A percentile compares a stretch with the other conserved stretches of the same genome.
Evolutionary conservation across 2,797 vertebrate species (phyloP).

Genomic region (Enteromius radiatus): DNA sequence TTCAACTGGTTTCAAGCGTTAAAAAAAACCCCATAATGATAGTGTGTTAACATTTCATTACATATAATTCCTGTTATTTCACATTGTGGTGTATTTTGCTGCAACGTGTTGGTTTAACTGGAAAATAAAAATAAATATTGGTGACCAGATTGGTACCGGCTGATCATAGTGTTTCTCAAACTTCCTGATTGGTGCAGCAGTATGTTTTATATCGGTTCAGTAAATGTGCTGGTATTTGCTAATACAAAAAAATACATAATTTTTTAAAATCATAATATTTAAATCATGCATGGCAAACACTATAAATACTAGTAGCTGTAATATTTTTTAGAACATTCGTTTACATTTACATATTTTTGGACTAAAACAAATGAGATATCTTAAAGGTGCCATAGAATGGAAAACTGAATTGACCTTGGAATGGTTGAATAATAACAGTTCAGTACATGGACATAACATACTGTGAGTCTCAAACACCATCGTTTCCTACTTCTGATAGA

Average conservation of each 20-base stretch:
- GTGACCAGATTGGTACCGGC: background rate
- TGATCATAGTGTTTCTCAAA: too few relatives aligned
- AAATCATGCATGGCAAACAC: too few relatives aligned
- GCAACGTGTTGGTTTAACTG: background rate
- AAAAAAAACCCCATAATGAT: background rate
- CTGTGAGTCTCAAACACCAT: too few relatives aligned
- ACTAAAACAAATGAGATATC: too few relatives aligned
- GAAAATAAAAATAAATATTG: background rate
- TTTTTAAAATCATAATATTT: too few relatives aligned
- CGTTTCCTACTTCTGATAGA: too few relatives aligned
- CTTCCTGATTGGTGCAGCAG: background rate
- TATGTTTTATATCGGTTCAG: background rate
- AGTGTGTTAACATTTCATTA: background rate
- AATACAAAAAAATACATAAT: background rate
- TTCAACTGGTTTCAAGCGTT: background rate
- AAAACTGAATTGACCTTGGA: too few relatives aligned
- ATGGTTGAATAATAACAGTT: too few relatives aligned
- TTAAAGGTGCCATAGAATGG: too few relatives aligned
- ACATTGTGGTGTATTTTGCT: background rate
- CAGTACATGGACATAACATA: too few relatives aligned
- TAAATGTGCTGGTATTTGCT: background rate
- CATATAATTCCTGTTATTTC: background rate
- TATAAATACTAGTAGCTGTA: background rate
- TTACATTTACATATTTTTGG: too few relatives aligned
- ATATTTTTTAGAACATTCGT: too few relatives aligned